phyloP scores from a whole-genome alignment of 2,888 invertebrate genomes.

The Epinotia brunnichana region DNA sequence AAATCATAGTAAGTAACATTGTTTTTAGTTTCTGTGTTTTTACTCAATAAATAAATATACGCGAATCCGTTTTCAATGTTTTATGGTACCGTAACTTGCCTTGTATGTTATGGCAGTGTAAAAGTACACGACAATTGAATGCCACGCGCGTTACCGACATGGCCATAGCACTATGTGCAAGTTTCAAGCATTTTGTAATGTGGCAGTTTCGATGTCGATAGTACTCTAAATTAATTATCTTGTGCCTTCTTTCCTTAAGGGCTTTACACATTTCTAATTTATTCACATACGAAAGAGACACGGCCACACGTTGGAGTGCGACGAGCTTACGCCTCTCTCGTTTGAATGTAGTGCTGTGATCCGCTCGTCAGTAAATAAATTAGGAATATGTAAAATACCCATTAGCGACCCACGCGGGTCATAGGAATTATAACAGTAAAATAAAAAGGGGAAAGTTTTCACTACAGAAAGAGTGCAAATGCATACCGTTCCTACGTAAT shows the following conservation, averaged over 20 bases:
- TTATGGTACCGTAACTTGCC: too few species aligned
- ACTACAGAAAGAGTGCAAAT: constrained; percentile 4
- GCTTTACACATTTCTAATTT: neutral
- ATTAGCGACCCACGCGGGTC: neutral
- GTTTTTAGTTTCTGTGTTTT: too few species aligned
- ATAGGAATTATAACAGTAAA: constrained; percentile 20
- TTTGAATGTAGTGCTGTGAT: neutral
- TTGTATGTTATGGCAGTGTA: too few species aligned
- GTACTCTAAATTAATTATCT: neutral
- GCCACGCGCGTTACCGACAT: too few species aligned
- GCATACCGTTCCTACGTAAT: neutral
- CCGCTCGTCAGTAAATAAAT: neutral
- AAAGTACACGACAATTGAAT: too few species aligned
- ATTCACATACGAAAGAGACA: neutral
- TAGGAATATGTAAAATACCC: neutral
- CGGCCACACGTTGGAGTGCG: neutral
- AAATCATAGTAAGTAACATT: neutral
- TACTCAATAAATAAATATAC: too few species aligned
- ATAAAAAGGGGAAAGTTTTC: neutral
- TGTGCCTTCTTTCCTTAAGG: neutral
- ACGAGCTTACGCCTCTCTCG: neutral
- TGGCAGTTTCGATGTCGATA: too few species aligned
- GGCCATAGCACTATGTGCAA: too few species aligned
- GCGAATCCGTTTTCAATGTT: too few species aligned
- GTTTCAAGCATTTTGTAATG: too few species aligned